Conservation (phyloP, 1,140 invertebrate species). For the Vanessa tameamea region DNA sequence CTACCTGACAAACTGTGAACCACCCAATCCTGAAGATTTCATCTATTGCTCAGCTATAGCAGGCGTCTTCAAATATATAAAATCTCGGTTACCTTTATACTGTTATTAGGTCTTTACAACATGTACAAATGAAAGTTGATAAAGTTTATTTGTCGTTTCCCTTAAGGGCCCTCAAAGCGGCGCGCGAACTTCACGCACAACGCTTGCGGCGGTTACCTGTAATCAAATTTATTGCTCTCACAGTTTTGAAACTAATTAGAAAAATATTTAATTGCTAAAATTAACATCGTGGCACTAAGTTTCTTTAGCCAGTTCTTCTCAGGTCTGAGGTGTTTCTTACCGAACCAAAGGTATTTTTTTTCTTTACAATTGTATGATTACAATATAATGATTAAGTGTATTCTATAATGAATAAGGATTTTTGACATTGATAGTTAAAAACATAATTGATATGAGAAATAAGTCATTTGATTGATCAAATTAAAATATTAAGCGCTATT, state of each 20-base stretch:
- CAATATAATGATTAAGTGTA: no score
- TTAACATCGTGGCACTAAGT: not conserved
- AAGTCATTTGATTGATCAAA: no score
- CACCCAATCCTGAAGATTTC: no score
- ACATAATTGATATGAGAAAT: not conserved
- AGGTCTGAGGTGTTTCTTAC: no score
- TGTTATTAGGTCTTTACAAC: slow-evolving; percentile 41
- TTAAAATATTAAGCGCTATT: no score
- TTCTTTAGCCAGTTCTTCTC: no score
- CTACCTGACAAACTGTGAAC: no score
- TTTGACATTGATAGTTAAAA: not conserved
- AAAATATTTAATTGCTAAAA: slow-evolving; percentile 45
- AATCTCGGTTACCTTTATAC: slow-evolving; percentile 18
- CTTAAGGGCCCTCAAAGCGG: slow-evolving; percentile 45
- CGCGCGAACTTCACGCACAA: slow-evolving; percentile 30
- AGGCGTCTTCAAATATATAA: no score
- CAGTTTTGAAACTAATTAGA: slow-evolving; percentile 39
- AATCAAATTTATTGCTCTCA: slow-evolving; percentile 47
- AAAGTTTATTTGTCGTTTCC: slow-evolving; percentile 61
- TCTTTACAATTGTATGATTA: no score
- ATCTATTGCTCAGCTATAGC: no score
- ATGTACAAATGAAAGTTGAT: slow-evolving; percentile 50
- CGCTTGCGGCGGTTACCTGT: slow-evolving; percentile 44
- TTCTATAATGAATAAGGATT: no score
- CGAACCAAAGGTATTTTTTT: no score